These are phyloP conservation scores for Timandra comae DNA, from an alignment of 2,888 invertebrate species.

Conservation along the genomic window DNA sequence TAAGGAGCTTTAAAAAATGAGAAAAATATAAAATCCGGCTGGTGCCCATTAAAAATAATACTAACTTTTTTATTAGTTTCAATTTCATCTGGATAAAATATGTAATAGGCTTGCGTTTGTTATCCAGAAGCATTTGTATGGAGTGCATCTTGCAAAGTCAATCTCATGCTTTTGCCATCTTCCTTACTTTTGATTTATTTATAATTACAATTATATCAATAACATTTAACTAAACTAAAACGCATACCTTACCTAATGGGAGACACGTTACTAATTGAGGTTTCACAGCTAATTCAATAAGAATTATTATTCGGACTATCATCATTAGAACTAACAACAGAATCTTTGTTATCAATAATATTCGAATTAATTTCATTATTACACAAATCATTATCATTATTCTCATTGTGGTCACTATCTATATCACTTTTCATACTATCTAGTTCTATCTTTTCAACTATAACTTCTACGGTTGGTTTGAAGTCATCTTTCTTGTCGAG, in stretches of 20 bases:
- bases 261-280: slow-evolving; percentile 28
- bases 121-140: no score
- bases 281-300: slow-evolving; percentile 42
- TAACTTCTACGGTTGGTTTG: slow-evolving; percentile 53
- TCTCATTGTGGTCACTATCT: slow-evolving; percentile 37
- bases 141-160: no score
- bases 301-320: slow-evolving; percentile 69
- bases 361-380: slow-evolving; percentile 68
- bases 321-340: slow-evolving; percentile 47
- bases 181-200: no score
- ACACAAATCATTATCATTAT: slow-evolving; percentile 35
- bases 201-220: slow-evolving; percentile 23
- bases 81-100: no score
- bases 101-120: no score
- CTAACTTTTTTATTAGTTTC: no score
- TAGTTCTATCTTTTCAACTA: slow-evolving; percentile 52
- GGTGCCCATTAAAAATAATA: no score
- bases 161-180: no score
- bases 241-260: slow-evolving; percentile 3
- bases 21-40: no score
- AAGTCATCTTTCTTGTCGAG: slow-evolving; percentile 40
- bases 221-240: slow-evolving; percentile 23
- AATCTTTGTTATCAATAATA: slow-evolving; percentile 45
- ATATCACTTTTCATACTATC: slow-evolving; percentile 28
- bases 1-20: no score